Evolutionary conservation across 2,888 invertebrate species (phyloP), one percentile per base, ranked within the genome.

Genomic region (Napeogenes sylphis): DNA sequence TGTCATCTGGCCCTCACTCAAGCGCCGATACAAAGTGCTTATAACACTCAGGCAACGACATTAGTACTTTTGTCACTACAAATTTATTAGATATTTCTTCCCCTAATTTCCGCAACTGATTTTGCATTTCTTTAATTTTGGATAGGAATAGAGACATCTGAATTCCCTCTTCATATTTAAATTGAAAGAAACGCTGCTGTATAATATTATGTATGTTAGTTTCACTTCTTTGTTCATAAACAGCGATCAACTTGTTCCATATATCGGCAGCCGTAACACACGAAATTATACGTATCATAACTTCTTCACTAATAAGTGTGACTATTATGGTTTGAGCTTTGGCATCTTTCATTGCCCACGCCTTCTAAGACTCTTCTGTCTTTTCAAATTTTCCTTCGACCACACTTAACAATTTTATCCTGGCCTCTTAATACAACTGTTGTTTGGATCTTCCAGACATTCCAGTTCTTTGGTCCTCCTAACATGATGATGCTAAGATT

Each of bases 181-280:
- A 68, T 54, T 68, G 62, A 56, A 73, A 73, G 46, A 72, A 73
- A 33, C 69, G 59, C 62, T 77, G 72, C 61, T 75, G 77, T 12
- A 77, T 13, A 45, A 35, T 33, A 76, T 65, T n/a, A 68, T 76
- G 74, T 45, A 76, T 65, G 30, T 67, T 73, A 21, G 74, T 74
- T 56, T 73, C 72, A 2, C 72, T 72, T 65, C 73, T 77, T 61
- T 74, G 73, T 63, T 79, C 77, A 63, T 73, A 77, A 0, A 76
- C 67, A 56, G 60, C 66, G 14, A 55, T 30, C 12, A 69, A 45
- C 58, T 73, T 74, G 12, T 55, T 57, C 71, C 71, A 73, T 67
- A 73, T 74, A 12, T 69, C 66, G 0, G 64, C 65, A 4, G 71
- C 55, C 8, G 67, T 68, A 12, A 51, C 45, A 61, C 70, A 75